phyloP scores from a whole-genome alignment of 2,797 vertebrate species.

The Microctenopoma steveboyesi region DNA sequence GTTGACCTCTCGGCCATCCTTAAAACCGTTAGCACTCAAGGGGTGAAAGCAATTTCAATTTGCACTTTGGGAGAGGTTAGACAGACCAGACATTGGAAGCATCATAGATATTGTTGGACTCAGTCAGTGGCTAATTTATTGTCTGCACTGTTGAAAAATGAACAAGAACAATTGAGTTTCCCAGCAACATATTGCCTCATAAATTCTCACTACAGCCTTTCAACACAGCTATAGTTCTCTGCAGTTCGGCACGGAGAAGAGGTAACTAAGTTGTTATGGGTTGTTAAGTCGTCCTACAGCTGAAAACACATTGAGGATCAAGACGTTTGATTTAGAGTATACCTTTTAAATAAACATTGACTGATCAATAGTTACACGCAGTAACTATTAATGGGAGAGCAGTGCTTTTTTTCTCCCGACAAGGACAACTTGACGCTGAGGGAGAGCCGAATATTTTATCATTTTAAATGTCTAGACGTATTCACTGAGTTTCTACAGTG shows the following conservation, averaged over 20 bases:
- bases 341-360: background rate
- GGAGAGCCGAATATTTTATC: background rate
- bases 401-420: background rate
- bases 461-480: too few species aligned
- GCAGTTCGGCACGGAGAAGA: background rate
- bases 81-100: constrained; percentile 10
- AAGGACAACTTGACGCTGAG: background rate
- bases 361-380: background rate
- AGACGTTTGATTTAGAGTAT: background rate
- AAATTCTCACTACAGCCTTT: constrained; percentile 8
- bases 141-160: constrained; percentile 2
- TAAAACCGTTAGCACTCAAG: constrained; percentile 48
- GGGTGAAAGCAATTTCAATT: constrained; percentile 55
- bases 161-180: constrained; percentile 16
- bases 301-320: background rate
- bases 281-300: background rate
- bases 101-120: constrained; percentile 20
- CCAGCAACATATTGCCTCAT: constrained; percentile 9
- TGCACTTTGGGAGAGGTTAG: constrained; percentile 32
- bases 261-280: background rate
- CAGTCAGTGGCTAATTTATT: constrained; percentile 9
- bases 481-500: too few species aligned
- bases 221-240: background rate
- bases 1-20: constrained; percentile 43
- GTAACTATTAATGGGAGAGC: background rate